Evolutionary conservation across 1,140 invertebrate species (phyloP).

Genomic region (Cepaea nemoralis): DNA sequence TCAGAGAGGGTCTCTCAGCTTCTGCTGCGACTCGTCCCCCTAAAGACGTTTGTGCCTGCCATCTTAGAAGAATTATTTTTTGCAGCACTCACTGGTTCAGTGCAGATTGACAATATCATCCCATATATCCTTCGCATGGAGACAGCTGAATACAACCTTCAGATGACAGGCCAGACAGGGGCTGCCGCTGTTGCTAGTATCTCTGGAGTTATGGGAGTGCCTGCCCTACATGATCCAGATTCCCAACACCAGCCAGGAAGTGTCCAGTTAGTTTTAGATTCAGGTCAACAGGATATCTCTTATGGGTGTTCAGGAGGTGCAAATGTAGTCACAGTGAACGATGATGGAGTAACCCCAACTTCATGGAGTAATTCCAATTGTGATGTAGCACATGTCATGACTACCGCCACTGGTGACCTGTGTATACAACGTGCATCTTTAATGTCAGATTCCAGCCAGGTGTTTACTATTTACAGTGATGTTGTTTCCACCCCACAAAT

Average conservation of each 20-base stretch:
- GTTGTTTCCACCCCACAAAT: not conserved
- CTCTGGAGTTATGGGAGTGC: constrained; percentile 21
- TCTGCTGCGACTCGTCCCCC: constrained; percentile 82
- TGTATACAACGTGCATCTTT: constrained; percentile 25
- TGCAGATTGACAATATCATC: constrained; percentile 92
- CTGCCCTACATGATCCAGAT: constrained; percentile 37
- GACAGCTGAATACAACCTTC: constrained; percentile 69
- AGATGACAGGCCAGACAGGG: constrained; percentile 61
- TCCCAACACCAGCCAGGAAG: constrained; percentile 18
- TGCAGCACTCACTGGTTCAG: constrained; percentile 89
- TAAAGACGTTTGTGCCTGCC: constrained; percentile 82
- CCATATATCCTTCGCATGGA: constrained; percentile 91
- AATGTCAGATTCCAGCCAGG: constrained; percentile 30
- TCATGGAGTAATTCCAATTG: not conserved
- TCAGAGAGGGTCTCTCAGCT: constrained; percentile 78
- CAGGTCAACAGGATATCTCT: constrained; percentile 14
- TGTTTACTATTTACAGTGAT: constrained; percentile 34
- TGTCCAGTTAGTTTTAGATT: constrained; percentile 31
- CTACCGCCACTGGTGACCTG: not conserved
- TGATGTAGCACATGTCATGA: constrained; percentile 3
- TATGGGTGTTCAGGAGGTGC: not conserved
- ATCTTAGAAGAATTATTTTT: constrained; percentile 94
- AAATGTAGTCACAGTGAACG: not conserved
- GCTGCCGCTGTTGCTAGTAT: constrained; percentile 35
- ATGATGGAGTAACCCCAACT: not conserved